phyloP scores from a whole-genome alignment of 2,113 vertebrate genomes.

The Amia ocellicauda region DNA sequence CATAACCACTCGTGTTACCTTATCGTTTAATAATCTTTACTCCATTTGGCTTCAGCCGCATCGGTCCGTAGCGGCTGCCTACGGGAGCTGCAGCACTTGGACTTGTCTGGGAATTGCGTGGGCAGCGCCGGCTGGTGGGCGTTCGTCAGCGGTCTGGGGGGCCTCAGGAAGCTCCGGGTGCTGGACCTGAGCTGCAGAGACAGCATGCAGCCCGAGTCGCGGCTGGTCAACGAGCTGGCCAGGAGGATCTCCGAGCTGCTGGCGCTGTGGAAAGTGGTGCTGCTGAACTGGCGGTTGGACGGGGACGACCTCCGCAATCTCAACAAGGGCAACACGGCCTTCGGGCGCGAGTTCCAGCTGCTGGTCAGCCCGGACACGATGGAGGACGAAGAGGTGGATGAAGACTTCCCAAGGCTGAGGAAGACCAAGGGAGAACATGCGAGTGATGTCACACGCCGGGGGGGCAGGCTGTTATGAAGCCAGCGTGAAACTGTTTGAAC shows the following conservation, averaged over 20 bases:
- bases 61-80: slow-evolving; percentile 27
- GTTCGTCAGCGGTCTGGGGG: slow-evolving; percentile 37
- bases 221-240: slow-evolving; percentile 41
- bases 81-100: slow-evolving; percentile 42
- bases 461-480: no score
- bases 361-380: not conserved
- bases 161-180: slow-evolving; percentile 38
- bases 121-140: slow-evolving; percentile 44
- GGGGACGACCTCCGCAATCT: slow-evolving; percentile 35
- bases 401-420: no score
- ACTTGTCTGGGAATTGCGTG: slow-evolving; percentile 41
- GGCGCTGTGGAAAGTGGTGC: slow-evolving; percentile 38
- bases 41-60: slow-evolving; percentile 1
- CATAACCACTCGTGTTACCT: no score
- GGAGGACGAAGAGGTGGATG: not conserved
- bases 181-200: slow-evolving; percentile 45
- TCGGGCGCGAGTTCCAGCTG: slow-evolving; percentile 30
- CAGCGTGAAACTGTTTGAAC: no score
- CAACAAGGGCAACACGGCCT: slow-evolving; percentile 23
- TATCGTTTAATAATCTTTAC: not conserved
- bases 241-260: slow-evolving; percentile 36
- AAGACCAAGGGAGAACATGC: no score
- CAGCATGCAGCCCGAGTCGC: slow-evolving; percentile 35
- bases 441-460: no score
- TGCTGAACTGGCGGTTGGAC: slow-evolving; percentile 49